These are phyloP conservation scores for Mormyrus lacerda DNA, from an alignment of 2,113 vertebrate species.

Conservation along the genomic window DNA sequence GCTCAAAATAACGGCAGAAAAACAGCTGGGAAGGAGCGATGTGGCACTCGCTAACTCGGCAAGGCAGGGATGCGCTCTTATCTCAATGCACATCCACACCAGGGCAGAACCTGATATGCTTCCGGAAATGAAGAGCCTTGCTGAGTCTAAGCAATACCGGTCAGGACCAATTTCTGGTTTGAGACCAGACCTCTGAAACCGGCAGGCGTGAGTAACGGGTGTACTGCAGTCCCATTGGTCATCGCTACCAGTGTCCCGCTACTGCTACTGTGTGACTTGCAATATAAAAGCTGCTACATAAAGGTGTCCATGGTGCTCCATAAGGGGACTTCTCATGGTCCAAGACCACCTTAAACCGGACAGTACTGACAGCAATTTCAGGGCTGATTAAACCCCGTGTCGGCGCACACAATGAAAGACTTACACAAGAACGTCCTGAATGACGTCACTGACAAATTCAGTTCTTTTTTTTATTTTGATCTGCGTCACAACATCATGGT, in stretches of 20 bases:
- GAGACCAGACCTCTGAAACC: neutral
- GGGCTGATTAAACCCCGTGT: neutral
- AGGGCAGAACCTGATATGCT: neutral
- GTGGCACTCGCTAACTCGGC: neutral
- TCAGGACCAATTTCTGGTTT: neutral
- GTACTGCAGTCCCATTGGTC: neutral
- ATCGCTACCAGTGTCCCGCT: neutral
- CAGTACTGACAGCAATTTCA: neutral
- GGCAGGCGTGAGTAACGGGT: neutral
- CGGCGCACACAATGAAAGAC: neutral
- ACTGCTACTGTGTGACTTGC: neutral
- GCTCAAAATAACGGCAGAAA: neutral
- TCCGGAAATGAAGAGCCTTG: neutral
- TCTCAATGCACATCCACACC: neutral
- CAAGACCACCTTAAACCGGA: neutral
- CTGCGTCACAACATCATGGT: neutral
- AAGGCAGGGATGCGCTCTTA: neutral
- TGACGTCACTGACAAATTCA: neutral
- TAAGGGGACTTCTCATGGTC: neutral
- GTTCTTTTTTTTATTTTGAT: neutral
- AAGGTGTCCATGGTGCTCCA: neutral
- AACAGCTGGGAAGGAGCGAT: neutral
- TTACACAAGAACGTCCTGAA: neutral
- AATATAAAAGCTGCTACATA: neutral
- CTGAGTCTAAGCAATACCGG: neutral